These are phyloP conservation scores for Aspidoscelis tigris DNA, from an alignment of 2,113 vertebrate species.

Conservation along the genomic window DNA sequence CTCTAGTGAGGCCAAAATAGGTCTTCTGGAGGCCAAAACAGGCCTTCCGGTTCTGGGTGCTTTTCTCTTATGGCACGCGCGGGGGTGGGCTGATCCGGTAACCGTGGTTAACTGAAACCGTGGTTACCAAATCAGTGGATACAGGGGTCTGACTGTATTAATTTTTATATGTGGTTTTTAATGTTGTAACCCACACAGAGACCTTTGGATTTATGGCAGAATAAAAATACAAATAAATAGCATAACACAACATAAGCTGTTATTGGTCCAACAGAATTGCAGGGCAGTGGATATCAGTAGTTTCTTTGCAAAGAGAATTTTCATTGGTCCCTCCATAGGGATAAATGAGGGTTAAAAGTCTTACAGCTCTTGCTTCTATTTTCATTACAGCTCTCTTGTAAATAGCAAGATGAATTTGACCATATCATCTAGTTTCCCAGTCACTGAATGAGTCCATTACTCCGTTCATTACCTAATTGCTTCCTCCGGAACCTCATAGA, in stretches of 20 bases:
- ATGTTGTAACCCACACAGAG: too few relatives aligned
- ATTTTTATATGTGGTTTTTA: too few relatives aligned
- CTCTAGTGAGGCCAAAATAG: too few relatives aligned
- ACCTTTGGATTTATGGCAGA: too few relatives aligned
- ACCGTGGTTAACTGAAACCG: too few relatives aligned
- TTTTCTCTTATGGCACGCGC: too few relatives aligned
- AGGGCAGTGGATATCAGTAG: not conserved
- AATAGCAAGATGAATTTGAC: not conserved
- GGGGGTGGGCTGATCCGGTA: too few relatives aligned
- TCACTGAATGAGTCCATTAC: not conserved
- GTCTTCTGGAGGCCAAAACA: too few relatives aligned
- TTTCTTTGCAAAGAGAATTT: not conserved
- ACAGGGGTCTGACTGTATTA: too few relatives aligned
- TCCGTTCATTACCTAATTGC: constrained; percentile 1
- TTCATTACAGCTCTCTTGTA: not conserved
- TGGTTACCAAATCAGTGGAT: too few relatives aligned
- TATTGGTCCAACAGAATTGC: not conserved
- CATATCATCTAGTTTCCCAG: not conserved
- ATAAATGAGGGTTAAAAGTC: not conserved
- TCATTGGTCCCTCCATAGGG: not conserved
- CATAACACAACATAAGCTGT: not conserved
- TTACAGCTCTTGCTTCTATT: not conserved
- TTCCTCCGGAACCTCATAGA: not conserved
- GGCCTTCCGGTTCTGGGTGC: too few relatives aligned
- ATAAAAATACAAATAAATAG: too few relatives aligned